Percentiles rank a stretch among this genome's conserved stretches.
phyloP scores from a whole-genome alignment of 2,888 invertebrate species.

The Brenthis hecate region DNA sequence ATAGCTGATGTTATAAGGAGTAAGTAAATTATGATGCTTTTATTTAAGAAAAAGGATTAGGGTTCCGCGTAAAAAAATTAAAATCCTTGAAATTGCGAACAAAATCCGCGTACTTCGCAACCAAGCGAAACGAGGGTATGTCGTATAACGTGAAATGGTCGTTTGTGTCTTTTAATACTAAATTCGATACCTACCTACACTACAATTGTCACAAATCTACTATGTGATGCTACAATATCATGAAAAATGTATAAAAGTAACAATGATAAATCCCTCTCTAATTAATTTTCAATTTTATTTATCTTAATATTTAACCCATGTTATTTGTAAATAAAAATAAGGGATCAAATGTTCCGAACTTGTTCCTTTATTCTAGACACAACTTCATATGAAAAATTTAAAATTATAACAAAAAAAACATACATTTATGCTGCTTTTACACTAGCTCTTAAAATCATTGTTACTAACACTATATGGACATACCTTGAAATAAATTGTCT shows the following conservation, averaged over 20 bases:
- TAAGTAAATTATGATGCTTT: too few relatives aligned
- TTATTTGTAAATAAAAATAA: conserved; percentile 12
- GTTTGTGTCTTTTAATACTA: background rate
- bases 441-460: too few relatives aligned
- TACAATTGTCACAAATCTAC: conserved; percentile 10
- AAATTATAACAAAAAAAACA: too few relatives aligned
- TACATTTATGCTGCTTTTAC: background rate
- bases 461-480: too few relatives aligned
- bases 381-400: background rate
- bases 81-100: too few relatives aligned
- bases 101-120: too few relatives aligned
- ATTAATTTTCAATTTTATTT: background rate
- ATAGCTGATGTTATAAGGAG: too few relatives aligned
- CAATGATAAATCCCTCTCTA: conserved; percentile 16
- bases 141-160: background rate
- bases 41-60: too few relatives aligned
- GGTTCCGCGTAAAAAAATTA: too few relatives aligned
- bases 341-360: background rate
- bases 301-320: background rate
- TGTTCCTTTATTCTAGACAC: background rate
- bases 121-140: too few relatives aligned
- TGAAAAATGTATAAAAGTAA: conserved; percentile 35
- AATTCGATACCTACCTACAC: background rate
- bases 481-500: too few relatives aligned
- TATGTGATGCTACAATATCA: conserved; percentile 16